Percentiles rank a stretch among this genome's conserved stretches.
Evolutionary conservation across 2,113 vertebrate species (phyloP).

Genomic region (Blennius ocellaris): DNA sequence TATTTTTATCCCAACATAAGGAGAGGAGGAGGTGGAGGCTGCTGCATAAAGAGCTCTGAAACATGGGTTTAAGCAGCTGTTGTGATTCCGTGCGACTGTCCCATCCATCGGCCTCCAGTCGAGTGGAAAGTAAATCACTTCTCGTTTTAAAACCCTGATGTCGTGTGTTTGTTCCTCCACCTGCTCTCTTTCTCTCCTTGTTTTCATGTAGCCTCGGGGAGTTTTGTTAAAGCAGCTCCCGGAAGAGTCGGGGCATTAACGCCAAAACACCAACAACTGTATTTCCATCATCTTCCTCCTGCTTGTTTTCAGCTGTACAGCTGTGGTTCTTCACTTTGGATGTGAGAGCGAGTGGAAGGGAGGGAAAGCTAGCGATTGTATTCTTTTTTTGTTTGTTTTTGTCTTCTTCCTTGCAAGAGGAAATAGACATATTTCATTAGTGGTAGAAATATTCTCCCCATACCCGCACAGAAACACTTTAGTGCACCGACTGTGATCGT

Average conservation of each 20-base stretch:
- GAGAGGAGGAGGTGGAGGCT: no score
- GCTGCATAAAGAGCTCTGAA: no score
- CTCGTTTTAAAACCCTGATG: no score
- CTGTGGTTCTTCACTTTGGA: constrained; percentile 34
- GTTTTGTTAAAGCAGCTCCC: constrained; percentile 50
- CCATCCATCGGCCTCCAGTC: no score
- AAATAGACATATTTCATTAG: constrained; percentile 50
- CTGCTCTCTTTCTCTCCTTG: constrained; percentile 9
- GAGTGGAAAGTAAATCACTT: no score
- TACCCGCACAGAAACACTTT: constrained; percentile 31
- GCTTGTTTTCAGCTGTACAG: constrained; percentile 31
- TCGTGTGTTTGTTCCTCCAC: constrained; percentile 1
- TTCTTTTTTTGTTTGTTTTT: background rate
- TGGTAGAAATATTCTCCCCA: constrained; percentile 40
- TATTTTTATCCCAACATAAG: no score
- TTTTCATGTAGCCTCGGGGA: constrained; percentile 2
- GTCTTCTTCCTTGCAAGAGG: constrained; percentile 36
- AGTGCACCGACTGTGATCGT: constrained; percentile 62
- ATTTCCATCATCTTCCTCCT: constrained; percentile 42
- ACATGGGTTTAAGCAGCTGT: no score
- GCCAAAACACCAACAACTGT: constrained; percentile 35
- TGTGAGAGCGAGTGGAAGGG: background rate
- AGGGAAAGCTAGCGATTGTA: background rate
- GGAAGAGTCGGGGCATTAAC: constrained; percentile 59
- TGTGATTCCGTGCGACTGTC: no score